Conservation (phyloP, 2,113 vertebrate species). For the Acanthochromis polyacanthus region DNA sequence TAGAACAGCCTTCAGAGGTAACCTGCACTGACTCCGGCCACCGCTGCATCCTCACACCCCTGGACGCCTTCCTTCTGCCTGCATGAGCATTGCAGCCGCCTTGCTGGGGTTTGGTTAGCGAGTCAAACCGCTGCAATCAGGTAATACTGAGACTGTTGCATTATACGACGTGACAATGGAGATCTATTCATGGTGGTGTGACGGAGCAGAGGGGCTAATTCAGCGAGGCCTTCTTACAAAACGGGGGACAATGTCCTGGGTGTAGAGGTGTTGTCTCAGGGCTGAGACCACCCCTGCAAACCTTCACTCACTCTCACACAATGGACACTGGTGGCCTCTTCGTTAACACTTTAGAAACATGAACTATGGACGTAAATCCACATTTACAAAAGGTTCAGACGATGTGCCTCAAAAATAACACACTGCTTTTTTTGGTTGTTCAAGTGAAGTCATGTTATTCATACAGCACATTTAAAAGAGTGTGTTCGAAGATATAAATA, state of each 20-base stretch:
- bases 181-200: conserved; percentile 56
- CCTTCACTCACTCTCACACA: conserved; percentile 32
- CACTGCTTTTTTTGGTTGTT: neutral
- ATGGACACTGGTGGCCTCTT: conserved; percentile 24
- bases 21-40: conserved; percentile 54
- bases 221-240: conserved; percentile 55
- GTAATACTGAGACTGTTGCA: conserved; percentile 55
- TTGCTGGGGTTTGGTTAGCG: conserved; percentile 7
- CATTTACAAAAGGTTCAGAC: neutral
- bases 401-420: neutral
- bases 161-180: conserved; percentile 54
- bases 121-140: conserved; percentile 37
- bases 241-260: conserved; percentile 41
- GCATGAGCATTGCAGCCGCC: neutral
- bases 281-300: conserved; percentile 43
- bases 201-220: conserved; percentile 57
- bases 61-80: conserved; percentile 41
- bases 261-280: conserved; percentile 60
- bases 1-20: conserved; percentile 71
- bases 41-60: conserved; percentile 36
- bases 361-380: neutral
- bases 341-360: neutral
- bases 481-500: too few relatives aligned
- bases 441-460: too few relatives aligned
- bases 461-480: too few relatives aligned